These are phyloP conservation scores for Forbesichthys agassizii DNA, from an alignment of 2,113 vertebrate genomes.

Conservation along the genomic window DNA sequence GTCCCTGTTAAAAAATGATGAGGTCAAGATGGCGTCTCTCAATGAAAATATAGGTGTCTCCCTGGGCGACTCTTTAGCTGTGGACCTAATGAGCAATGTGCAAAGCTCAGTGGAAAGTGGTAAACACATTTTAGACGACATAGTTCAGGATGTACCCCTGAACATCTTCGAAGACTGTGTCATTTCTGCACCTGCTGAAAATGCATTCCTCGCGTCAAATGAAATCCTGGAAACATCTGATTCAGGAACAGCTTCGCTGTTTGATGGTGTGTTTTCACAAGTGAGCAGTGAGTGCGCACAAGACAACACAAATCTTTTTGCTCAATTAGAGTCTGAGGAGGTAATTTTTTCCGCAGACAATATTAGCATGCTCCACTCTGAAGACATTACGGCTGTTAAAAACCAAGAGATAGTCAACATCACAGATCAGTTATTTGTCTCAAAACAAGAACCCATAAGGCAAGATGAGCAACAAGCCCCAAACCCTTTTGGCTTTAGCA, in stretches of 20 bases:
- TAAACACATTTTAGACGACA: slow-evolving; percentile 11
- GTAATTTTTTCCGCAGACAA: slow-evolving; percentile 7
- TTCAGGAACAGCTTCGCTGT: not conserved
- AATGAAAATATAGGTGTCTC: slow-evolving; percentile 7
- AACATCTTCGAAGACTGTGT: slow-evolving; percentile 1
- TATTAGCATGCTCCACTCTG: slow-evolving; percentile 24
- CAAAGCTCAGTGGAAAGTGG: not conserved
- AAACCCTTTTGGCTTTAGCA: slow-evolving; percentile 14
- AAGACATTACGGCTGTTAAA: slow-evolving; percentile 6
- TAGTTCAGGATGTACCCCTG: slow-evolving; percentile 4
- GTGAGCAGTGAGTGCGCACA: slow-evolving; percentile 8
- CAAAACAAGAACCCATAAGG: slow-evolving; percentile 13
- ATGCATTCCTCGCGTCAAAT: slow-evolving; percentile 4
- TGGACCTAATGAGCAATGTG: not conserved
- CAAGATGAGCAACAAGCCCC: slow-evolving; percentile 14
- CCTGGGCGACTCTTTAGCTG: not conserved
- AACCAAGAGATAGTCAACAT: slow-evolving; percentile 9
- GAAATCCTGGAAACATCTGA: not conserved
- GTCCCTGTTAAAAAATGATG: slow-evolving; percentile 8
- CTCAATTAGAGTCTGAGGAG: slow-evolving; percentile 16
- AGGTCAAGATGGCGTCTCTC: not conserved
- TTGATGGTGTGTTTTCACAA: not conserved
- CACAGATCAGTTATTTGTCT: slow-evolving; percentile 7
- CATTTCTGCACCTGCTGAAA: slow-evolving; percentile 7
- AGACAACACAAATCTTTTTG: slow-evolving; percentile 15